Base-by-base conservation (phyloP, 2,797 vertebrate species). In the Coluber constrictor region DNA sequence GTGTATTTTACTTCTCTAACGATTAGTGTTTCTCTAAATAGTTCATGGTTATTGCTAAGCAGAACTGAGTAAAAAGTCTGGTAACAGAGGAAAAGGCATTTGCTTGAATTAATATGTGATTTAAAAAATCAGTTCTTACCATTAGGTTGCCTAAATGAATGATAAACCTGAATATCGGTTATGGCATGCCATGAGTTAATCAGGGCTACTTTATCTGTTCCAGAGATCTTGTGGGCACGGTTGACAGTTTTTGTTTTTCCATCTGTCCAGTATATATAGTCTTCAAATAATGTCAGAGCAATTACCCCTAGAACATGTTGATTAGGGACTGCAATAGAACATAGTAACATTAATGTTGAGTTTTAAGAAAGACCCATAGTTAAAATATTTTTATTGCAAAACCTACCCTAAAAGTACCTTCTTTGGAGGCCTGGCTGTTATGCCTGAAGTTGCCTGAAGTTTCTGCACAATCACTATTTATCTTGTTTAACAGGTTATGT, bases 111-210 rank as follows among this genome's bases (percentile, higher is more conserved):
- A 96, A 94, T 90, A 90, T 88, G 74, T 83, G 20, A 95, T 43
- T 88, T 93, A 47, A 92, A 94, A 93, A 70, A 95, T 93, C 37
- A 83, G 37, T 83, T 97, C 94, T 98, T 98, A 99, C 99, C 99
- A 98, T 99, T 98, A 32, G 99, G 99, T 96, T 99, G 99, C 96
- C 99, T 98, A 92, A 99, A 98, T 43, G 99, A 98, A 97, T 99
- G 99, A 97, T 99, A 99, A 95, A 99, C 98, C 97, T 99, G 99
- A 97, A 99, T 98, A 96, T 99, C 99, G 96, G 99, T 99, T 97
- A 99, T 99, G 97, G 98, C 98, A 96, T 99, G 99, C 99, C 99
- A 99, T 83, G 99, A 99, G 98, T 99, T 99, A 95, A 99, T 98
- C 93, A 99, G 98, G 92, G 99, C 98, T 2, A 98, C 97, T 95